These are phyloP conservation scores for Aviceda subcristata DNA, from an alignment of 2,113 vertebrate genomes.

Conservation along the genomic window DNA sequence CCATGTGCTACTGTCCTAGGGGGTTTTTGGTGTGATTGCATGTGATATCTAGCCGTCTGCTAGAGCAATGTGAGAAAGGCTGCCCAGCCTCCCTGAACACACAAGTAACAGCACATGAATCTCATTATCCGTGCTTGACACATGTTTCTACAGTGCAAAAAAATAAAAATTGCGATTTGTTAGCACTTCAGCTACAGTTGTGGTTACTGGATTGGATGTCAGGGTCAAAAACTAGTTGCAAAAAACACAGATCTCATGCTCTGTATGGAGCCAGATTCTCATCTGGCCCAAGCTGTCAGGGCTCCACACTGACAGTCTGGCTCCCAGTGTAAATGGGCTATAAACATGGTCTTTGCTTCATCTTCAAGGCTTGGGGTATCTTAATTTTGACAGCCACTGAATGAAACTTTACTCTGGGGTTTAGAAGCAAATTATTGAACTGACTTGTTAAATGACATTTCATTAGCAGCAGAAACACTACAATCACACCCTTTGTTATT, in stretches of 20 bases:
- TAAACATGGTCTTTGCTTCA: neutral
- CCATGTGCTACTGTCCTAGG: neutral
- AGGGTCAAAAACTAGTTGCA: neutral
- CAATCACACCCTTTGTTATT: neutral
- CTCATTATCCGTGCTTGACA: neutral
- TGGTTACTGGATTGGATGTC: neutral
- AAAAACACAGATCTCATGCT: neutral
- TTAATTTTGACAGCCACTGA: conserved; percentile 11
- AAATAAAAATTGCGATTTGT: neutral
- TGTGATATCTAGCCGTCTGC: neutral
- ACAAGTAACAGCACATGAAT: neutral
- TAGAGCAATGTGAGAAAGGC: neutral
- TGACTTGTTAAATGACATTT: conserved; percentile 26
- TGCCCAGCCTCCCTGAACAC: neutral
- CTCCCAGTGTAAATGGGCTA: neutral
- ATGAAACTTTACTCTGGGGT: neutral
- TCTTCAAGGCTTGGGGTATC: neutral
- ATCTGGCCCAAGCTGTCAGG: neutral
- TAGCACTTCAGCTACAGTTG: neutral
- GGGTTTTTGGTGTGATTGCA: neutral
- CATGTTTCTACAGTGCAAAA: neutral
- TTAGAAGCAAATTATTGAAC: conserved; percentile 17
- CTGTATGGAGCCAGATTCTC: neutral
- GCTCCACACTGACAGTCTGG: neutral
- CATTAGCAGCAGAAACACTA: conserved; percentile 19